These are phyloP conservation scores for Stegophylla sp. DNA, from an alignment of 2,888 invertebrate species.

Conservation along the genomic window DNA sequence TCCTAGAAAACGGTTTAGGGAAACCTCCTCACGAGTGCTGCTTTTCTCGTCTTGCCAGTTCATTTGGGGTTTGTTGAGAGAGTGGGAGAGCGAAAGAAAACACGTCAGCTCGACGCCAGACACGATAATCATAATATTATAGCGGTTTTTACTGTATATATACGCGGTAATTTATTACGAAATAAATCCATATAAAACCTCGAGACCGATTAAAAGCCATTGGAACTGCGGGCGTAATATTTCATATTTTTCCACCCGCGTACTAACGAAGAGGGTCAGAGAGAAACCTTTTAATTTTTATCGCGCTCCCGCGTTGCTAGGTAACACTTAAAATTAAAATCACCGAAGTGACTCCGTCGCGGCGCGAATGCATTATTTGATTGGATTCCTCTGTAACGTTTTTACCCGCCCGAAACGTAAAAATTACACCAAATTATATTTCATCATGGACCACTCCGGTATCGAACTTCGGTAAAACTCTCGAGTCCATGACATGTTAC, in stretches of 20 bases:
- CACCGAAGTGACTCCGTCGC: slow-evolving; percentile 17
- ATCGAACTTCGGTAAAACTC: too few relatives aligned
- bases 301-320: slow-evolving; percentile 32
- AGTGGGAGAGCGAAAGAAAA: neutral
- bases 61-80: slow-evolving; percentile 25
- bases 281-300: slow-evolving; percentile 46
- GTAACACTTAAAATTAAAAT: slow-evolving; percentile 37
- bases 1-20: neutral
- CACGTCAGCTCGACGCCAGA: too few relatives aligned
- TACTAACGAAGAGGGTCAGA: slow-evolving; percentile 30
- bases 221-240: slow-evolving; percentile 26
- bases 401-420: too few relatives aligned
- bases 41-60: neutral
- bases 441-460: too few relatives aligned
- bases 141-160: slow-evolving; percentile 3
- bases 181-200: slow-evolving; percentile 29
- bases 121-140: too few relatives aligned
- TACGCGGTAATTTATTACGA: slow-evolving; percentile 24
- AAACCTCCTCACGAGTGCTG: neutral
- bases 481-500: too few relatives aligned
- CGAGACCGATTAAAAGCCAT: slow-evolving; percentile 33
- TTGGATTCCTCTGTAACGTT: too few relatives aligned
- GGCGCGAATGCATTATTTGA: too few relatives aligned
- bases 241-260: slow-evolving; percentile 19
- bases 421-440: too few relatives aligned